Evolutionary conservation across 2,113 vertebrate genomes (phyloP), one percentile per base, ranked within the genome.

Genomic region (Menidia beryllina): DNA sequence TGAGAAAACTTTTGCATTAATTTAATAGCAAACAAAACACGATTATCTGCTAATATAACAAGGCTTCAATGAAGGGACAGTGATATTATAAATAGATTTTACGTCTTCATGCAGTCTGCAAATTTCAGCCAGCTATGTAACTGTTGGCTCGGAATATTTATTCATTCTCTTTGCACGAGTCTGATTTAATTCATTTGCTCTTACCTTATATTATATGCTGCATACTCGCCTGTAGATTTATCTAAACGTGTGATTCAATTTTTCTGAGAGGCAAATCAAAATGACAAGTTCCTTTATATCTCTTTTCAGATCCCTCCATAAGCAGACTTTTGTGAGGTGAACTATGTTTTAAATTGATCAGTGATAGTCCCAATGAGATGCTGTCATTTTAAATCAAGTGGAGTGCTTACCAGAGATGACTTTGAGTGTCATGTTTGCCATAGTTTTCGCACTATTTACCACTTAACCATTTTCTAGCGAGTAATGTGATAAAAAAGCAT

Each of bases 81-180:
- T 66, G 24, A 54, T 43, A 65, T 43, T 20, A 64, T 53, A 43
- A 66, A 19, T 38, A 36, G 27, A 26, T 53, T 11, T 20, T 21
- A 17, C 15, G 4, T 20, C 11, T 13, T 50, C 20, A 39, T 5
- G 10, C 25, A 54, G 10, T 65, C 23, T 65, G 7, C n/a, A 27
- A 52, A 21, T 54, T 66, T 53, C 23, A 41, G 10, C 34, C 21
- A 20, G 11, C 17, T 15, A 7, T n/a, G 41, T 15, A 7, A 20
- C 13, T 27, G 26, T 47, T 45, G n/a, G 24, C 24, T 1, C 25
- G 14, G 10, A 8, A 9, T 52, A 25, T 8, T 30, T 19, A 15
- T 20, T n/a, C 41, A 24, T 51, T 1, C 14, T 2, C 9, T 2
- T n/a, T 26, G 19, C 4, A n/a, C 25, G 38, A 51, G 9, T 39